phyloP scores from a whole-genome alignment of 2,113 vertebrate species.

The Lates calcarifer region DNA sequence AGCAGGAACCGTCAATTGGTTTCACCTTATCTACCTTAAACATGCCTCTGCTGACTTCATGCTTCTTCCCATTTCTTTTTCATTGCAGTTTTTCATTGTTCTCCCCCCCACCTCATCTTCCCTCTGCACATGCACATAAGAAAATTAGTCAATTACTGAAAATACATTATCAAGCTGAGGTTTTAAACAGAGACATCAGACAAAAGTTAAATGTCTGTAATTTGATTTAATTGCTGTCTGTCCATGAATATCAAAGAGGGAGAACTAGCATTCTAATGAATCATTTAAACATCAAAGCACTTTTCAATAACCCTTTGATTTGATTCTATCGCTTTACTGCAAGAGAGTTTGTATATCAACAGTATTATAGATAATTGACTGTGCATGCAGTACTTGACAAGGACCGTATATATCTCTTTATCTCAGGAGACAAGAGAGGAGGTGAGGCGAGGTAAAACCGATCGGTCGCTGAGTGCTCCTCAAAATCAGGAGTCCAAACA shows the following conservation, averaged over 20 bases:
- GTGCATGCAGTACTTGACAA: constrained; percentile 40
- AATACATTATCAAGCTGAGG: constrained; percentile 31
- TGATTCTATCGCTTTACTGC: constrained; percentile 8
- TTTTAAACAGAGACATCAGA: constrained; percentile 19
- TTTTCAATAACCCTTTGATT: constrained; percentile 17
- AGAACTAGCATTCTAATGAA: not conserved
- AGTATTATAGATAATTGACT: constrained; percentile 43
- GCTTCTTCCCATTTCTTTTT: constrained; percentile 65
- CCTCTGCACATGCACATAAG: constrained; percentile 25
- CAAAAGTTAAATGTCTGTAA: constrained; percentile 21
- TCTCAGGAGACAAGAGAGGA: constrained; percentile 50
- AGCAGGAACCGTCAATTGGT: constrained; percentile 78
- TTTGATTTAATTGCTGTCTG: constrained; percentile 15
- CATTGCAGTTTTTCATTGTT: constrained; percentile 64
- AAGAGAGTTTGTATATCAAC: constrained; percentile 4
- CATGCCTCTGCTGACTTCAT: constrained; percentile 79
- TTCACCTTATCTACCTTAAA: constrained; percentile 84
- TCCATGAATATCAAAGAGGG: constrained; percentile 14
- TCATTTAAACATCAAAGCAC: constrained; percentile 24
- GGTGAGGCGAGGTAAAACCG: constrained; percentile 54
- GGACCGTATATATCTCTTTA: constrained; percentile 35
- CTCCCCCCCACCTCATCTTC: constrained; percentile 4
- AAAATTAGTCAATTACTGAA: constrained; percentile 53
- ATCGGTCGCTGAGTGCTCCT: constrained; percentile 63
- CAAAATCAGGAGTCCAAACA: constrained; percentile 75